Evolutionary conservation across 2,888 invertebrate genomes (phyloP).

Genomic region (Seira musarum): DNA sequence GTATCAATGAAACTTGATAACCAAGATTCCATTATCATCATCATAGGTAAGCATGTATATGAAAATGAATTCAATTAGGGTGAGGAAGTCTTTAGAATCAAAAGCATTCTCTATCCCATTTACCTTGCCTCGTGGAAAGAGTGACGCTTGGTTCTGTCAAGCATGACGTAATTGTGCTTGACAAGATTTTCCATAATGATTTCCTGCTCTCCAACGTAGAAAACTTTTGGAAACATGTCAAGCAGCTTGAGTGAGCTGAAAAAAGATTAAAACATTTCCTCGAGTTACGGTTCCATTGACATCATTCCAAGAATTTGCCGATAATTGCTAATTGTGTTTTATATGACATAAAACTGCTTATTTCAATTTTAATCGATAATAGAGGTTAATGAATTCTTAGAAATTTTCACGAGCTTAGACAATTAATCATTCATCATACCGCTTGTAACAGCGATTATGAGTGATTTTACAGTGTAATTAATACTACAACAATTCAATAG

Average conservation of each 20-base stretch:
- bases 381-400: neutral
- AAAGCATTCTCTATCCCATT: neutral
- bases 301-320: neutral
- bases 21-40: conserved; percentile 13
- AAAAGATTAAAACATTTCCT: neutral
- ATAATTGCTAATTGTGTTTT: neutral
- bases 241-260: conserved; percentile 54
- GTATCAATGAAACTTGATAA: conserved; percentile 11
- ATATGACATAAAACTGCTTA: too few relatives aligned
- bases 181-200: conserved; percentile 61
- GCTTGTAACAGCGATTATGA: too few relatives aligned
- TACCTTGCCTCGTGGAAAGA: conserved; percentile 63
- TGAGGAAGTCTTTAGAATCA: conserved; percentile 13
- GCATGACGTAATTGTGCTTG: conserved; percentile 56
- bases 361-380: neutral
- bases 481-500: too few relatives aligned
- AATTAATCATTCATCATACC: too few relatives aligned
- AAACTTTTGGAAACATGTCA: conserved; percentile 60
- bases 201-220: conserved; percentile 56
- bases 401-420: too few relatives aligned
- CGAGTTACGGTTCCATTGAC: neutral
- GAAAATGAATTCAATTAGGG: conserved; percentile 10
- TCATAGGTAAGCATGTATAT: neutral
- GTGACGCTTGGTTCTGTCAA: conserved; percentile 58
- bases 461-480: too few relatives aligned